phyloP scores from a whole-genome alignment of 2,113 vertebrate genomes.

The Chloropsis hardwickii region DNA sequence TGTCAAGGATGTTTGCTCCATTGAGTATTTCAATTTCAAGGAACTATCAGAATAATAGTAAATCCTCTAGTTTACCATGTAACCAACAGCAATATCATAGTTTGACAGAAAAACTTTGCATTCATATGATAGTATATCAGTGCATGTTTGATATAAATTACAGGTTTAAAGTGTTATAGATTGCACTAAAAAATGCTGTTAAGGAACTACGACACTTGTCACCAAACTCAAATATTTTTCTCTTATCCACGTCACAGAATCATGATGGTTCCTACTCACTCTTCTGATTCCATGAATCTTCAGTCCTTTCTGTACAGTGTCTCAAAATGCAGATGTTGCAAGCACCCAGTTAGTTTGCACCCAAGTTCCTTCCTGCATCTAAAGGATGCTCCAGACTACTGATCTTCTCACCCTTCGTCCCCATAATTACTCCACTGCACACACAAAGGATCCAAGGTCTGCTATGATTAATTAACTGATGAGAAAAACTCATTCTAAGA shows the following conservation, averaged over 20 bases:
- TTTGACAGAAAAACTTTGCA: not conserved
- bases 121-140: not conserved
- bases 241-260: not conserved
- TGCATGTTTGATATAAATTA: not conserved
- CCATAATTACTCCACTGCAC: not conserved
- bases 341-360: not conserved
- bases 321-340: not conserved
- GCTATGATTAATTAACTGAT: not conserved
- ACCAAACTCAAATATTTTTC: not conserved
- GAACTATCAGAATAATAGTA: not conserved
- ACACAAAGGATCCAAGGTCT: not conserved
- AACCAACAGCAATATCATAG: not conserved
- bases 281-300: not conserved
- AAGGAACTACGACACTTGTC: not conserved
- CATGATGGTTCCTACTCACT: not conserved
- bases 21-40: not conserved
- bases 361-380: not conserved
- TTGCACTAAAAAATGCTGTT: not conserved
- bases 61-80: not conserved
- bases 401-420: not conserved
- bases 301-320: not conserved
- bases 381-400: not conserved
- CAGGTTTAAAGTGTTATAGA: not conserved
- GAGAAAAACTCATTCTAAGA: not conserved
- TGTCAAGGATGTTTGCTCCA: not conserved